Conservation (phyloP, 1,140 invertebrate species). For the Charaxes varanes region DNA sequence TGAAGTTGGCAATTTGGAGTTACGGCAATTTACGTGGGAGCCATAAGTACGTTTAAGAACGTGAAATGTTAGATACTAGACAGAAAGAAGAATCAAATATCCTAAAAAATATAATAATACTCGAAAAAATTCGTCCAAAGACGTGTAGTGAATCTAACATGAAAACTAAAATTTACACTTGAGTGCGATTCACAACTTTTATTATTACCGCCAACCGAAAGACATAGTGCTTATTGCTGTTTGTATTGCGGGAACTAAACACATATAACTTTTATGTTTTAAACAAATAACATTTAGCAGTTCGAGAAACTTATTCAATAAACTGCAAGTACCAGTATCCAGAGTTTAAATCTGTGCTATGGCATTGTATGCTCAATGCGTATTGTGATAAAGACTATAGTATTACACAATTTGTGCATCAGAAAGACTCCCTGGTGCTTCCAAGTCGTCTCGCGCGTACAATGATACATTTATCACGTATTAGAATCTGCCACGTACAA, state of each 20-base stretch:
- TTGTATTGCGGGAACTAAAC: background rate
- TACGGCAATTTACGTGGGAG: too few species aligned
- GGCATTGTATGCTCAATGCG: background rate
- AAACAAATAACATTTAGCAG: background rate
- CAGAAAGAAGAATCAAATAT: too few species aligned
- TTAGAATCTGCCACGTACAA: conserved; percentile 53
- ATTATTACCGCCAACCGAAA: too few species aligned
- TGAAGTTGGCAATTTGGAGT: too few species aligned
- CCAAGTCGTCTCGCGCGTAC: conserved; percentile 24
- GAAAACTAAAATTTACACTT: too few species aligned
- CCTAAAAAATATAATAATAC: too few species aligned
- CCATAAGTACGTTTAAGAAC: too few species aligned
- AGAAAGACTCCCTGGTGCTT: conserved; percentile 7
- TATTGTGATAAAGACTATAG: background rate
- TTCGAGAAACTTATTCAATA: conserved; percentile 2
- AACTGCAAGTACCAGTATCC: background rate
- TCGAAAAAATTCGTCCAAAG: too few species aligned
- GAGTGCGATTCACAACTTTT: too few species aligned
- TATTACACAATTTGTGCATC: conserved; percentile 1
- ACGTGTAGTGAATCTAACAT: too few species aligned
- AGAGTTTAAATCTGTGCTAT: background rate
- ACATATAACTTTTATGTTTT: background rate
- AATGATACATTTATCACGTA: conserved; percentile 48
- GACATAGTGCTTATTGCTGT: too few species aligned
- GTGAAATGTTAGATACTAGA: too few species aligned